A percentile compares a stretch with the other conserved stretches of the same genome.
These are phyloP conservation scores for Parelbella ahira DNA, from an alignment of 2,888 invertebrate species.

Conservation along the genomic window DNA sequence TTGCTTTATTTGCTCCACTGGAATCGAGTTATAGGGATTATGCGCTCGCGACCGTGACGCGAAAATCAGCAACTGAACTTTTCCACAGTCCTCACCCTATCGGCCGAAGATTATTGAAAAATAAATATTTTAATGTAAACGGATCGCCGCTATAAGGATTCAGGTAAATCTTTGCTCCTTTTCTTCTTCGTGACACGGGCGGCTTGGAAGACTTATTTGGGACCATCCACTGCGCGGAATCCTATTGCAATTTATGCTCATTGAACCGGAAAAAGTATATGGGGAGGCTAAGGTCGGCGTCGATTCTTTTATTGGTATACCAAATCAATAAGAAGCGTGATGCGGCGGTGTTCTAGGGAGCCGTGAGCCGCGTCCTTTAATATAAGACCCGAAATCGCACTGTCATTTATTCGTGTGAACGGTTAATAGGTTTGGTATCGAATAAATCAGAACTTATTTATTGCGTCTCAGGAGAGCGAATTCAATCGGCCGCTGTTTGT, in stretches of 20 bases:
- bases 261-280: slow-evolving; percentile 73
- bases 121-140: slow-evolving; percentile 62
- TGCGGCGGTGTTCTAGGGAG: slow-evolving; percentile 38
- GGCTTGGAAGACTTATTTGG: slow-evolving; percentile 62
- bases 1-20: slow-evolving; percentile 40
- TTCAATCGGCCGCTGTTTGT: slow-evolving; percentile 52
- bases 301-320: slow-evolving; percentile 72
- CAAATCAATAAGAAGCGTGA: slow-evolving; percentile 72
- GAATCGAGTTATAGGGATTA: slow-evolving; percentile 46
- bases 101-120: slow-evolving; percentile 48
- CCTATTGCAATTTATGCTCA: slow-evolving; percentile 79
- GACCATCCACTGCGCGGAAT: slow-evolving; percentile 66
- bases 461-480: slow-evolving; percentile 48
- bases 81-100: slow-evolving; percentile 36
- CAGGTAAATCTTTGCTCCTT: slow-evolving; percentile 69
- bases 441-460: slow-evolving; percentile 46
- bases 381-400: slow-evolving; percentile 47
- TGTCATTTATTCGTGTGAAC: slow-evolving; percentile 26
- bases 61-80: slow-evolving; percentile 42
- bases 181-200: slow-evolving; percentile 48
- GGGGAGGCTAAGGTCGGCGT: slow-evolving; percentile 67
- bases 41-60: slow-evolving; percentile 42
- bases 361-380: slow-evolving; percentile 36
- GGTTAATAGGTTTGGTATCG: slow-evolving; percentile 18
- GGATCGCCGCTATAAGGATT: slow-evolving; percentile 50